phyloP scores from a whole-genome alignment of 92 coral and sea anemone species.

The Parazoanthus swiftii region DNA sequence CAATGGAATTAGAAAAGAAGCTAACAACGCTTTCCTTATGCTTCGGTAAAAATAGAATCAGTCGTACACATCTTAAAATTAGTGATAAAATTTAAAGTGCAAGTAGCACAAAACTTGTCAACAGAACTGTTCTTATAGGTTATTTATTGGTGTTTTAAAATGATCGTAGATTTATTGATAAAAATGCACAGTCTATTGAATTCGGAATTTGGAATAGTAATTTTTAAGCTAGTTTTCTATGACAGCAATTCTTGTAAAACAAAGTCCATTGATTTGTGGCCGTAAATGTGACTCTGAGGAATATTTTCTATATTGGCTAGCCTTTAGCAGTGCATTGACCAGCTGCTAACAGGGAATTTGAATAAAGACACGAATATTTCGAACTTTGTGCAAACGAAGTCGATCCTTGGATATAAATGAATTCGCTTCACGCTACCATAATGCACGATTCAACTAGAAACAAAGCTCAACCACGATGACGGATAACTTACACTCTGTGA shows the following conservation, averaged over 20 bases:
- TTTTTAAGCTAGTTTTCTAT: neutral
- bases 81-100: neutral
- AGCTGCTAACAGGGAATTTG: slow-evolving; percentile 7
- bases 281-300: slow-evolving; percentile 24
- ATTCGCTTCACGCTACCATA: neutral
- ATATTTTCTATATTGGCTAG: slow-evolving; percentile 28
- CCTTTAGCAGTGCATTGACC: slow-evolving; percentile 7
- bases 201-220: neutral
- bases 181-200: neutral
- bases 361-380: neutral
- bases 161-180: neutral
- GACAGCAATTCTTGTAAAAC: slow-evolving; percentile 26
- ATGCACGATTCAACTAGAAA: too few species aligned
- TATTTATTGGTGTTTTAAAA: neutral
- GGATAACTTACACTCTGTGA: neutral
- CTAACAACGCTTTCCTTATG: slow-evolving; percentile 7
- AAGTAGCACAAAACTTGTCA: neutral
- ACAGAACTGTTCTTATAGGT: neutral
- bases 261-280: slow-evolving; percentile 8
- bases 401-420: neutral
- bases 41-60: neutral
- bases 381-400: neutral
- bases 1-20: neutral
- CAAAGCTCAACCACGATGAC: neutral
- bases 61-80: neutral